Evolutionary conservation across 2,888 invertebrate species (phyloP).

Genomic region (Drosophila infuscata): DNA sequence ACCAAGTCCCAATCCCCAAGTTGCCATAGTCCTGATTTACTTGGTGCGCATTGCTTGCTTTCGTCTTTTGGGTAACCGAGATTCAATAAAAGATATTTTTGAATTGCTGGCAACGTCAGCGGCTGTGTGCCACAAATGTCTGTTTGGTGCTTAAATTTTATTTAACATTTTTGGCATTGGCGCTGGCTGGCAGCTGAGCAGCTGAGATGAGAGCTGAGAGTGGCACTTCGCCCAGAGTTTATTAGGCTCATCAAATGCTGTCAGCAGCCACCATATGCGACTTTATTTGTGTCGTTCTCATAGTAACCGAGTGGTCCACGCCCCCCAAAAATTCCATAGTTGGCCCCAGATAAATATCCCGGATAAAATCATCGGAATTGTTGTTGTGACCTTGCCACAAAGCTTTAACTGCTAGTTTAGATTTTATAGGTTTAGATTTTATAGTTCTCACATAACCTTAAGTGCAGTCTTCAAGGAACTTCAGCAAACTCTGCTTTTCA

Average conservation of each 20-base stretch:
- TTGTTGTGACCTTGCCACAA: slow-evolving; percentile 14
- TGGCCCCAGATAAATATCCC: not conserved
- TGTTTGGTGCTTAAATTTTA: slow-evolving; percentile 69
- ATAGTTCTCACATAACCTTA: not conserved
- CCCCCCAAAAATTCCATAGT: slow-evolving; percentile 23
- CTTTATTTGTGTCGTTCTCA: slow-evolving; percentile 59
- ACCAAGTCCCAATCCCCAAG: not conserved
- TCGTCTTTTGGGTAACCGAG: slow-evolving; percentile 55
- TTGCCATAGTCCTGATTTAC: slow-evolving; percentile 4
- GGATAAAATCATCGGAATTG: slow-evolving; percentile 10
- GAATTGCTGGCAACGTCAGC: slow-evolving; percentile 47
- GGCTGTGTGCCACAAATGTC: slow-evolving; percentile 44
- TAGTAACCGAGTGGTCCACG: slow-evolving; percentile 47
- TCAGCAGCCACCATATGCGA: slow-evolving; percentile 68
- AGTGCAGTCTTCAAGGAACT: not conserved
- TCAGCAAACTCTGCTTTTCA: not conserved
- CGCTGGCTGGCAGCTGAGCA: slow-evolving; percentile 43
- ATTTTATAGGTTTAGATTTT: not conserved
- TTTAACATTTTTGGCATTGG: slow-evolving; percentile 57
- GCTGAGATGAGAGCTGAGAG: slow-evolving; percentile 36
- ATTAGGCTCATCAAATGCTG: slow-evolving; percentile 74
- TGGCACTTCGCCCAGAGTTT: slow-evolving; percentile 66
- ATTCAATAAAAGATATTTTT: slow-evolving; percentile 75
- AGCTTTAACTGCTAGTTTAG: not conserved
- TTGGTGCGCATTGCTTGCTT: slow-evolving; percentile 1